Evolutionary conservation across 2,113 vertebrate species (phyloP).

Genomic region (Tetrax tetrax): DNA sequence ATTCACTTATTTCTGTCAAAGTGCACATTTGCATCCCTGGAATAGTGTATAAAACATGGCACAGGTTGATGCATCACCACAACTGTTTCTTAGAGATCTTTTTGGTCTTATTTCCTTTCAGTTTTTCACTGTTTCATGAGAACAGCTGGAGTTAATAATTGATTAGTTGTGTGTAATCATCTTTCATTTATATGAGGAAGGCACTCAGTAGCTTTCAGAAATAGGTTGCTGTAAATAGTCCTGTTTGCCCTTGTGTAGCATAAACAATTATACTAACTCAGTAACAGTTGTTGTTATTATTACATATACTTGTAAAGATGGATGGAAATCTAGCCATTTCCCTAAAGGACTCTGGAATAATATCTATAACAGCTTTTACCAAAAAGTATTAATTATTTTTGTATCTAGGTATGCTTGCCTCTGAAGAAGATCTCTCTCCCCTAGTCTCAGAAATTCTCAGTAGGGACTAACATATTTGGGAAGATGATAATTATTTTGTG

Average conservation of each 20-base stretch:
- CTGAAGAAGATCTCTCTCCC: background rate
- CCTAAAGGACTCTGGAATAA: background rate
- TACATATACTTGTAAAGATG: background rate
- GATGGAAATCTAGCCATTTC: background rate
- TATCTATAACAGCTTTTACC: background rate
- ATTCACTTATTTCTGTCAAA: background rate
- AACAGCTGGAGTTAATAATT: background rate
- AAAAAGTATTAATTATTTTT: background rate
- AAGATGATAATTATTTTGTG: background rate
- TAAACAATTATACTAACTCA: background rate
- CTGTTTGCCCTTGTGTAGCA: background rate
- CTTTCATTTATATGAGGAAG: background rate
- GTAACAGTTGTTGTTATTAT: background rate
- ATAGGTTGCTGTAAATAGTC: background rate
- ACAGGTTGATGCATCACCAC: accelerated
- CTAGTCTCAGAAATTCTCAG: background rate
- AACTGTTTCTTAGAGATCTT: background rate
- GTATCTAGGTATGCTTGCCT: background rate
- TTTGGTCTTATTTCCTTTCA: background rate
- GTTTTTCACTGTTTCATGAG: background rate
- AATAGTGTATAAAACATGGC: background rate
- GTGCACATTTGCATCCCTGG: background rate
- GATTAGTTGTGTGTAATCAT: background rate
- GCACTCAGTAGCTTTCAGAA: background rate
- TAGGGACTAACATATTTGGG: background rate